Conservation (phyloP, 2,888 invertebrate species). For the Macaria notata region DNA sequence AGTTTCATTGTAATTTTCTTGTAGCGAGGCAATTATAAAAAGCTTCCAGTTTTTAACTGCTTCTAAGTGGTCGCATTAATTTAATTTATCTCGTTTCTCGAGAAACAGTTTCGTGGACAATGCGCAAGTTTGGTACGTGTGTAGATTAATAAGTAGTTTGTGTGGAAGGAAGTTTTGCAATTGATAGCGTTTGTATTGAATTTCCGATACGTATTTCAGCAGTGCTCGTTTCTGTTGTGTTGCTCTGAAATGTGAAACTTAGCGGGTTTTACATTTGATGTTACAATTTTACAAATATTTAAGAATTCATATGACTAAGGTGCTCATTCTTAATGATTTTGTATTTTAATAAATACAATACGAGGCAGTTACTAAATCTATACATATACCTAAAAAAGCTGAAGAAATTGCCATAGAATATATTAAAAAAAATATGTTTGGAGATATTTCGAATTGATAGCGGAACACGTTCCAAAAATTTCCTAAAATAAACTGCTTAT, state of each 20-base stretch:
- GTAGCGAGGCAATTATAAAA: constrained; percentile 31
- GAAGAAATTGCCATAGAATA: too few relatives aligned
- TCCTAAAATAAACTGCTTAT: too few relatives aligned
- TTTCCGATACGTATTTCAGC: constrained; percentile 18
- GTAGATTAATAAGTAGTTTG: constrained; percentile 35
- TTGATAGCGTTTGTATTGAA: constrained; percentile 29
- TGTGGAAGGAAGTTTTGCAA: constrained; percentile 38
- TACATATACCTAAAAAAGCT: too few relatives aligned
- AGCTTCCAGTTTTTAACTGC: constrained; percentile 33
- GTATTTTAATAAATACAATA: too few relatives aligned
- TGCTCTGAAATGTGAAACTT: neutral
- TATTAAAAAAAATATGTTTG: too few relatives aligned
- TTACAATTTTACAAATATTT: too few relatives aligned
- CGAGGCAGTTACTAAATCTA: too few relatives aligned
- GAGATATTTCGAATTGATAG: too few relatives aligned
- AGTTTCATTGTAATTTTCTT: constrained; percentile 27
- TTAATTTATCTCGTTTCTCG: constrained; percentile 54
- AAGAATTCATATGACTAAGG: too few relatives aligned
- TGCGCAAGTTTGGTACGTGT: constrained; percentile 38
- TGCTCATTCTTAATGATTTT: too few relatives aligned
- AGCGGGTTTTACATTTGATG: too few relatives aligned
- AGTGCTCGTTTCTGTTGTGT: constrained; percentile 8
- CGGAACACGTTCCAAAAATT: too few relatives aligned
- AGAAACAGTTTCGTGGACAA: constrained; percentile 41
- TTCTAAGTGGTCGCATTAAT: constrained; percentile 48